These are phyloP conservation scores for Hylaeus anthracinus DNA, from an alignment of 1,140 invertebrate species.

Conservation along the genomic window DNA sequence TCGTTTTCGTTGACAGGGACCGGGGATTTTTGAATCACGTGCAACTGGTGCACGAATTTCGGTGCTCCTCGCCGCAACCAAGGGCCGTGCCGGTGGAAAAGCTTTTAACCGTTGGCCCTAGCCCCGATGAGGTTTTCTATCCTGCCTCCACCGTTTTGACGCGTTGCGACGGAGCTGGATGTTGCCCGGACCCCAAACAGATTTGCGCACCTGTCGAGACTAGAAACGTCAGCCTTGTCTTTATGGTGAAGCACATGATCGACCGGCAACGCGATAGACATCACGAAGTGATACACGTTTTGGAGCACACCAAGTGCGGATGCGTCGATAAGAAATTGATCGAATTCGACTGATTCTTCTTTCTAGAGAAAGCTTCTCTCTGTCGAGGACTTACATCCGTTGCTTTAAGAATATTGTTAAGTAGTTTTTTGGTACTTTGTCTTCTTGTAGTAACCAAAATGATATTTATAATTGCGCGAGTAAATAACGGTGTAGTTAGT, in stretches of 20 bases:
- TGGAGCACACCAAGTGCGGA: conserved; percentile 72
- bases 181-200: conserved; percentile 70
- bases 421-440: conserved; percentile 12
- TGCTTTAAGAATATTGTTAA: background rate
- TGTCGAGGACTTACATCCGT: background rate
- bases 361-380: too few species aligned
- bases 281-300: conserved; percentile 73
- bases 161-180: conserved; percentile 74
- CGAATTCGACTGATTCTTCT: conserved; percentile 7
- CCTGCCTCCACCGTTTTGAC: conserved; percentile 75
- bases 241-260: conserved; percentile 74
- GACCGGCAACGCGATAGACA: conserved; percentile 74
- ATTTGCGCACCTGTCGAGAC: conserved; percentile 72
- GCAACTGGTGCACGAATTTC: conserved; percentile 73
- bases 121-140: conserved; percentile 74
- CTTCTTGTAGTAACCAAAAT: conserved; percentile 6
- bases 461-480: conserved; percentile 1
- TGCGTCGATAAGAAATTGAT: conserved; percentile 59
- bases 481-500: conserved; percentile 10
- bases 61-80: conserved; percentile 72
- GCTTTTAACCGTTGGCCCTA: conserved; percentile 71
- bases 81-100: conserved; percentile 73
- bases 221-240: conserved; percentile 74
- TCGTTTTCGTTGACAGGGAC: conserved; percentile 61
- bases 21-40: conserved; percentile 74